Evolutionary conservation across 2,888 invertebrate species (phyloP).

Genomic region (Tenthredo distinguenda): DNA sequence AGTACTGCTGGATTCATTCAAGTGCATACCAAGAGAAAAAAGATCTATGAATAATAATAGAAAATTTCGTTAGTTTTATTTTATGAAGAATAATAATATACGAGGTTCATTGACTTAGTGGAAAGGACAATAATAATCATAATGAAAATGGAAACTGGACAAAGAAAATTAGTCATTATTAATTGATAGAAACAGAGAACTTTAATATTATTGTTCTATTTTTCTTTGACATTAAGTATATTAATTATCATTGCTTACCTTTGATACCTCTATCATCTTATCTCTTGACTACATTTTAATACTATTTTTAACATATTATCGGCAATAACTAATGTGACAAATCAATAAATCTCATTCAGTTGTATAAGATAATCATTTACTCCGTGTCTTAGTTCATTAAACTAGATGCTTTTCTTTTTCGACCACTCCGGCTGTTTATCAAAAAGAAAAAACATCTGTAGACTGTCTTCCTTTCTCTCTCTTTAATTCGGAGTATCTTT

Average conservation of each 20-base stretch:
- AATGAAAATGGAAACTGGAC: background rate
- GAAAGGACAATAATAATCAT: slow-evolving; percentile 42
- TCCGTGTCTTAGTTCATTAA: slow-evolving; percentile 14
- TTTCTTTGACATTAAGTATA: background rate
- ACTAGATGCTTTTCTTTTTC: background rate
- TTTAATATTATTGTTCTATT: background rate
- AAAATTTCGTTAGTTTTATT: background rate
- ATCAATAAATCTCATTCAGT: slow-evolving; percentile 33
- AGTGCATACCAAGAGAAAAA: background rate
- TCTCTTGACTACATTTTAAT: slow-evolving; percentile 16
- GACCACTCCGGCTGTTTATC: background rate
- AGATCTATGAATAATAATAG: background rate
- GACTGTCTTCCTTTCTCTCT: background rate
- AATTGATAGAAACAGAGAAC: slow-evolving; percentile 13
- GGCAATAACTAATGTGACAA: slow-evolving; percentile 41
- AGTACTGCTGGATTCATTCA: background rate
- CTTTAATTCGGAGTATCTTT: background rate
- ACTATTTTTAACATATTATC: slow-evolving; percentile 32
- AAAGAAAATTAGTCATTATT: slow-evolving; percentile 37
- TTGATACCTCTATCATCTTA: slow-evolving; percentile 43
- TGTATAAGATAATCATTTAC: slow-evolving; percentile 30
- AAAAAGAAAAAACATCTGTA: background rate
- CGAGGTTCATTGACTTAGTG: slow-evolving; percentile 16
- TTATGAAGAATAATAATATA: background rate
- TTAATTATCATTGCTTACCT: slow-evolving; percentile 6